Percentiles rank a stretch among this genome's conserved stretches.
phyloP scores from a whole-genome alignment of 2,888 invertebrate genomes.

The Caenorhabditis sp. region DNA sequence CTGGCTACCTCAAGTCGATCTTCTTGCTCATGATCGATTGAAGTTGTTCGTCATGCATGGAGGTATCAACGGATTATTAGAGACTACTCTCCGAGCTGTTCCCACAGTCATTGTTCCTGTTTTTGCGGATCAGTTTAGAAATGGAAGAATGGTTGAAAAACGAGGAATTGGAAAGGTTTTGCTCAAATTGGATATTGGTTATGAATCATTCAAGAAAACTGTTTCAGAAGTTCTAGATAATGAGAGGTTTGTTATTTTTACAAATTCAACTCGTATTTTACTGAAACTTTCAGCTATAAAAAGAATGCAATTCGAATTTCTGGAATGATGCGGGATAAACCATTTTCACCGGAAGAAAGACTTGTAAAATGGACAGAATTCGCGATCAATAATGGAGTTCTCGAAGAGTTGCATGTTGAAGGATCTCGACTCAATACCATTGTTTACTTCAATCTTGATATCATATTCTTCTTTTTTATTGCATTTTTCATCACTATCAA shows the following conservation, averaged over 20 bases:
- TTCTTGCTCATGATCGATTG: slow-evolving; percentile 60
- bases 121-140: slow-evolving; percentile 68
- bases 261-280: no score
- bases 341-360: slow-evolving; percentile 51
- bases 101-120: slow-evolving; percentile 65
- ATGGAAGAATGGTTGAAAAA: slow-evolving; percentile 65
- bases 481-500: background rate
- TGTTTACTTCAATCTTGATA: slow-evolving; percentile 58
- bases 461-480: slow-evolving; percentile 23
- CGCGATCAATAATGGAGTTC: slow-evolving; percentile 52
- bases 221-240: slow-evolving; percentile 42
- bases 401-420: slow-evolving; percentile 52
- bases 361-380: slow-evolving; percentile 56
- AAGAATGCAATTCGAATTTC: slow-evolving; percentile 37
- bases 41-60: slow-evolving; percentile 67
- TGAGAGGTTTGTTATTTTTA: slow-evolving; percentile 34
- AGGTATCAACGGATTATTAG: slow-evolving; percentile 66
- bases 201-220: slow-evolving; percentile 35
- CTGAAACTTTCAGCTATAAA: no score
- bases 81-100: slow-evolving; percentile 62
- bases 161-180: slow-evolving; percentile 59
- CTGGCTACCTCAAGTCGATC: slow-evolving; percentile 66
- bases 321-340: slow-evolving; percentile 50
- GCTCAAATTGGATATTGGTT: slow-evolving; percentile 43
- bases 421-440: slow-evolving; percentile 50